These are phyloP conservation scores for Syrrhaptes paradoxus DNA, from an alignment of 2,113 vertebrate genomes.

Conservation along the genomic window DNA sequence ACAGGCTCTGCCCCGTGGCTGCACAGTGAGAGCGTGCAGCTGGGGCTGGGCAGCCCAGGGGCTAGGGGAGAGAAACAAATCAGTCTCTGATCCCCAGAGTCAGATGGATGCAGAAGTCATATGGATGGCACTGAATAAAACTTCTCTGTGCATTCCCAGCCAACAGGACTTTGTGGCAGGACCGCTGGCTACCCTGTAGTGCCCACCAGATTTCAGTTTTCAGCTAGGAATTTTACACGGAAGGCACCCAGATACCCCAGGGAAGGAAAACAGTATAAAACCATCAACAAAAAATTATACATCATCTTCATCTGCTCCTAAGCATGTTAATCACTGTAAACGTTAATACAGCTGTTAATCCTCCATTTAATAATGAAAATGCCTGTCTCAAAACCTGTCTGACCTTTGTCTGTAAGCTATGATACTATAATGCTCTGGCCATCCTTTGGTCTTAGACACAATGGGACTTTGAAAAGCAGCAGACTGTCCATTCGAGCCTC, in stretches of 20 bases:
- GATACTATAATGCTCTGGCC: background rate
- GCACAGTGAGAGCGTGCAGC: fast-evolving
- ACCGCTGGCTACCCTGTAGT: background rate
- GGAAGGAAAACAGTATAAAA: background rate
- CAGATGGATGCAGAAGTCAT: background rate
- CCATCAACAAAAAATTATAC: background rate
- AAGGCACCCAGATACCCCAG: background rate
- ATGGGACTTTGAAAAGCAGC: constrained; percentile 1
- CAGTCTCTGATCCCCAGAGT: background rate
- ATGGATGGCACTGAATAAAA: fast-evolving
- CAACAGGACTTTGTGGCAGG: background rate
- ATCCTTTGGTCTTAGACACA: constrained; percentile 20
- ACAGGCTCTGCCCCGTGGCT: background rate
- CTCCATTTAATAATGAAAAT: background rate
- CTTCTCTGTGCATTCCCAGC: background rate
- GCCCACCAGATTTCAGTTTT: background rate
- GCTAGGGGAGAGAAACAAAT: fast-evolving
- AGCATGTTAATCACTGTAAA: background rate
- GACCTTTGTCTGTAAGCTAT: background rate
- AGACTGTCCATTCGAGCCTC: background rate
- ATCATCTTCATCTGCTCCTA: background rate
- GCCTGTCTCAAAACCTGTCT: background rate
- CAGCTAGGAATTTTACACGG: background rate
- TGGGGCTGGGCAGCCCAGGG: background rate
- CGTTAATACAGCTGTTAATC: background rate